Conservation (phyloP, 2,888 invertebrate genomes). For the Omphaloscelis lunosa region DNA sequence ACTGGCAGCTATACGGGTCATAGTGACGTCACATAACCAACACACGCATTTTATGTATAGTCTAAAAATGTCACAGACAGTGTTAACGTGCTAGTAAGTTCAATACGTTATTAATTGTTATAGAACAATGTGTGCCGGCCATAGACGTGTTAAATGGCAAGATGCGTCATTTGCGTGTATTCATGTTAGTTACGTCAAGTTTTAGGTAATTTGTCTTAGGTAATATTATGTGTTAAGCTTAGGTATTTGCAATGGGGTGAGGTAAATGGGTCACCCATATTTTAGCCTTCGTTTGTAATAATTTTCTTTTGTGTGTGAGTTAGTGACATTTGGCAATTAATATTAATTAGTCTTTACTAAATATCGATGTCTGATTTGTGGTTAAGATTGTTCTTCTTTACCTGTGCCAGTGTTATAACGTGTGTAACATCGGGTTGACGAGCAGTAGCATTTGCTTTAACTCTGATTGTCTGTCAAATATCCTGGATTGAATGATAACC, state of each 20-base stretch:
- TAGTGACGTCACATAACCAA: conserved; percentile 59
- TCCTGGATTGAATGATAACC: conserved; percentile 17
- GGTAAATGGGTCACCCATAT: conserved; percentile 55
- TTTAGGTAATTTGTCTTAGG: conserved; percentile 55
- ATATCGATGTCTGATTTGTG: not conserved
- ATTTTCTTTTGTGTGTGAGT: conserved; percentile 16
- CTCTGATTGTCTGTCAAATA: not conserved
- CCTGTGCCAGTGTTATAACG: not conserved
- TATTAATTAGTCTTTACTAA: not conserved
- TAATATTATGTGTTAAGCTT: conserved; percentile 30
- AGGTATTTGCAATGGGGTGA: conserved; percentile 28
- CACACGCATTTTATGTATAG: conserved; percentile 61
- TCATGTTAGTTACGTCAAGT: conserved; percentile 50
- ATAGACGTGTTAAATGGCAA: conserved; percentile 60
- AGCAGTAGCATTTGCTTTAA: not conserved
- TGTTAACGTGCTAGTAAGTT: conserved; percentile 65
- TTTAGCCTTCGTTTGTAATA: not conserved
- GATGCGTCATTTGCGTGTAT: conserved; percentile 62
- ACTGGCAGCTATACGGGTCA: conserved; percentile 69
- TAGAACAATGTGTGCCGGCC: conserved; percentile 63
- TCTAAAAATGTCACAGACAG: conserved; percentile 69
- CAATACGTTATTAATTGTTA: conserved; percentile 68
- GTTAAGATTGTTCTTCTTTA: not conserved
- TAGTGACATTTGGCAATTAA: not conserved
- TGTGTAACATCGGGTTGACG: not conserved